phyloP scores from a whole-genome alignment of 2,113 vertebrate genomes.

The Montifringilla adamsi region DNA sequence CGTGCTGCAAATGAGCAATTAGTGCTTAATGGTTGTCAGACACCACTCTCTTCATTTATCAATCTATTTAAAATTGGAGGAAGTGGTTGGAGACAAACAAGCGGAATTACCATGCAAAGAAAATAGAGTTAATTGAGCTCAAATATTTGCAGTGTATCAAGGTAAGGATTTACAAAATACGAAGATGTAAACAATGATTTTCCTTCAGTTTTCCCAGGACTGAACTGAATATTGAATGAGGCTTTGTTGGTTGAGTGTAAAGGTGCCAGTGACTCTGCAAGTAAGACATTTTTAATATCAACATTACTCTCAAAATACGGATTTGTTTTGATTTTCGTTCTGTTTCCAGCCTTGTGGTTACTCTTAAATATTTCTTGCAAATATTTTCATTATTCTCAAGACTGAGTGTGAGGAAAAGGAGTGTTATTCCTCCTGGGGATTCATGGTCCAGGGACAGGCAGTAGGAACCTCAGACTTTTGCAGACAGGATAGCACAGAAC shows the following conservation, averaged over 20 bases:
- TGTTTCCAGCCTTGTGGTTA: background rate
- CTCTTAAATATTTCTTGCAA: background rate
- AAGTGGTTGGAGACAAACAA: background rate
- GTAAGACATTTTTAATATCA: background rate
- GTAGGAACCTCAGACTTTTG: background rate
- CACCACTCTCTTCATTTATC: slow-evolving; percentile 18
- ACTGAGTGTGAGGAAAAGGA: background rate
- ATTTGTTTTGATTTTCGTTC: background rate
- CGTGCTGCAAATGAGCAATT: background rate
- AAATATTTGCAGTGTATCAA: background rate
- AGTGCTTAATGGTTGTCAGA: slow-evolving; percentile 29
- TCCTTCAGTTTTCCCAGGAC: background rate
- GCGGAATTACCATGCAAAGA: background rate
- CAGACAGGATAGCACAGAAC: background rate
- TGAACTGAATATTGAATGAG: background rate
- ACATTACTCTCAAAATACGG: background rate
- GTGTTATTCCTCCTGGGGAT: background rate
- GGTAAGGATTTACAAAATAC: background rate
- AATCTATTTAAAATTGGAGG: slow-evolving; percentile 24
- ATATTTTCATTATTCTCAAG: background rate
- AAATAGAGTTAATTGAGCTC: slow-evolving; percentile 27
- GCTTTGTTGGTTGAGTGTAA: background rate
- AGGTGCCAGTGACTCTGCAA: background rate
- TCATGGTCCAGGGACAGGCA: background rate
- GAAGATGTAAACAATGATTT: background rate